A percentile compares a stretch with the other conserved stretches of the same genome.
Conservation (phyloP, 2,113 vertebrate genomes). For the Plestiodon gilberti region DNA sequence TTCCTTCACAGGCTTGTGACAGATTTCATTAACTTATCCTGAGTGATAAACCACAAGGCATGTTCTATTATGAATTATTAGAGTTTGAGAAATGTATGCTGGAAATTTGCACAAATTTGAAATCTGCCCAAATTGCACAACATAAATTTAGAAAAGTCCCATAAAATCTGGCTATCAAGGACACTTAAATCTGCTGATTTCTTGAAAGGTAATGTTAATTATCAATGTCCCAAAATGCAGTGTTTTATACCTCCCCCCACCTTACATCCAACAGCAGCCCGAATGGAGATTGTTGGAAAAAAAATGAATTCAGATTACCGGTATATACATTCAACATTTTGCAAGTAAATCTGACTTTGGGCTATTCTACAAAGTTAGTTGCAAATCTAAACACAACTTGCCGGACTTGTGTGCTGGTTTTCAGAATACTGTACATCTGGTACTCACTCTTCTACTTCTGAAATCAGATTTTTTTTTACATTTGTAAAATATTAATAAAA, state of each 20-base stretch:
- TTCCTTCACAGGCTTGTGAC: not conserved
- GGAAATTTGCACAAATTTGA: not conserved
- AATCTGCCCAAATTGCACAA: not conserved
- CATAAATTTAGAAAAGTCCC: not conserved
- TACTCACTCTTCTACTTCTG: not conserved
- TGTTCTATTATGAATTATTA: not conserved
- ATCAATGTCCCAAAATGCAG: not conserved
- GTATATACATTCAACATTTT: not conserved
- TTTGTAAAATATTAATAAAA: not conserved
- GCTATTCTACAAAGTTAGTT: not conserved
- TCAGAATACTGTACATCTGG: not conserved
- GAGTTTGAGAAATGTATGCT: accelerated
- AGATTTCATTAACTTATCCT: constrained; percentile 2
- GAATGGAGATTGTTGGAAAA: not conserved
- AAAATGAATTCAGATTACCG: not conserved
- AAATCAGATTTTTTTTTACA: not conserved
- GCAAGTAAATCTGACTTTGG: not conserved
- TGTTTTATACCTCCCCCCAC: not conserved
- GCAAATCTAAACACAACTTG: not conserved
- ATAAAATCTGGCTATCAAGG: not conserved
- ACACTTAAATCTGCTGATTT: not conserved
- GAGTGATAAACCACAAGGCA: not conserved
- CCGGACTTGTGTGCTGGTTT: not conserved
- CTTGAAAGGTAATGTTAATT: not conserved
- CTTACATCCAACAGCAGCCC: not conserved